Evolutionary conservation across 2,888 invertebrate species (phyloP).

Genomic region (Lomographa bimaculata): DNA sequence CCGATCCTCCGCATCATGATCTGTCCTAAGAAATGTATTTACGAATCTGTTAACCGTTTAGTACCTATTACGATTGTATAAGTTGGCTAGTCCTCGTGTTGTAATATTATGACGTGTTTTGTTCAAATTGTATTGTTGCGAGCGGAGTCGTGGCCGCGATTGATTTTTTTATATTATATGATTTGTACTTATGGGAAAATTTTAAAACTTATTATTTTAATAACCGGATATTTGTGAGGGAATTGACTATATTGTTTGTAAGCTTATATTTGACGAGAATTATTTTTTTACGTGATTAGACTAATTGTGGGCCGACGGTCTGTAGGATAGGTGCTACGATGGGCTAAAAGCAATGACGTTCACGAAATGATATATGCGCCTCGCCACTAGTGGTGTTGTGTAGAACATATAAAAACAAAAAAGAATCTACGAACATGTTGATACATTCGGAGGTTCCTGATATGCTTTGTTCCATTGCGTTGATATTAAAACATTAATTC

Average conservation of each 20-base stretch:
- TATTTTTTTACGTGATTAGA: constrained; percentile 28
- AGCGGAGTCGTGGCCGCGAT: constrained; percentile 56
- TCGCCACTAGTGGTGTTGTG: constrained; percentile 21
- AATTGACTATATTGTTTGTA: constrained; percentile 34
- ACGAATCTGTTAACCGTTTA: constrained; percentile 42
- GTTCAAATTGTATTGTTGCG: constrained; percentile 54
- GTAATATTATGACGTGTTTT: constrained; percentile 54
- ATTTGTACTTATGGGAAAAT: constrained; percentile 55
- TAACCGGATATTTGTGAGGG: constrained; percentile 31
- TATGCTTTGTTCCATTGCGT: constrained; percentile 20
- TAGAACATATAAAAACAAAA: constrained; percentile 5
- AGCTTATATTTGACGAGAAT: constrained; percentile 28
- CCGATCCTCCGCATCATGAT: constrained; percentile 32
- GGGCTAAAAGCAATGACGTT: constrained; percentile 21
- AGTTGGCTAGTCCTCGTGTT: constrained; percentile 64
- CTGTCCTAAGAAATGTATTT: constrained; percentile 44
- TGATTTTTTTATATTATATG: constrained; percentile 36
- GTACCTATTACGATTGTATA: constrained; percentile 48
- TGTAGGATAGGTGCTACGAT: constrained; percentile 31
- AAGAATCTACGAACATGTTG: too few species aligned
- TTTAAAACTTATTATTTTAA: constrained; percentile 25
- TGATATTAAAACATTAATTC: constrained; percentile 21
- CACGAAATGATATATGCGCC: too few species aligned
- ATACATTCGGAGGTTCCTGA: constrained; percentile 26
- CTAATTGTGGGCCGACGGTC: constrained; percentile 21